Conservation (phyloP, 2,888 invertebrate species). For the Parnassius apollo region DNA sequence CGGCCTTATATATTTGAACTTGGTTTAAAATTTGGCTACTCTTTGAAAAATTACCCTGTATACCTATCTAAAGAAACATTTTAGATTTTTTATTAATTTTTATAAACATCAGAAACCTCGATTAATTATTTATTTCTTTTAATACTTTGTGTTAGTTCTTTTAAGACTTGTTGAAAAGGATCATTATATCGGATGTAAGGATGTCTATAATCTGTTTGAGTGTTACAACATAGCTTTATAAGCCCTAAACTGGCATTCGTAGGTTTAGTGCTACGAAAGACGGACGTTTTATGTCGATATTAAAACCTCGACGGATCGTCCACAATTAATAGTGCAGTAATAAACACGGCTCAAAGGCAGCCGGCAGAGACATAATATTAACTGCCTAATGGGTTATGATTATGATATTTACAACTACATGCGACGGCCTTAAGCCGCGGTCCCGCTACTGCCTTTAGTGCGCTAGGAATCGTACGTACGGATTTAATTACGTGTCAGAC, state of each 20-base stretch:
- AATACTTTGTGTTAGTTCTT: too few relatives aligned
- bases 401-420: slow-evolving; percentile 77
- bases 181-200: too few relatives aligned
- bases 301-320: slow-evolving; percentile 45
- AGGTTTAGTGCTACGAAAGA: slow-evolving; percentile 29
- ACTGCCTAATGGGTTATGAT: slow-evolving; percentile 73
- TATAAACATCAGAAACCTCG: too few relatives aligned
- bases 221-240: slow-evolving; percentile 23
- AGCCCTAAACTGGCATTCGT: slow-evolving; percentile 23
- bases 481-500: slow-evolving; percentile 8
- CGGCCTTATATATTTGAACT: too few relatives aligned
- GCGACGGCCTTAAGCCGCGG: slow-evolving; percentile 56
- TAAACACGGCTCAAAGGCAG: slow-evolving; percentile 66
- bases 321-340: slow-evolving; percentile 67
- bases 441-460: slow-evolving; percentile 39
- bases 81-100: too few relatives aligned
- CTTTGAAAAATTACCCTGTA: too few relatives aligned
- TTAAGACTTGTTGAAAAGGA: too few relatives aligned
- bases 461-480: slow-evolving; percentile 3
- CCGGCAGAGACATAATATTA: slow-evolving; percentile 74
- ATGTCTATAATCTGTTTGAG: slow-evolving; percentile 6
- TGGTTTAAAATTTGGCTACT: too few relatives aligned
- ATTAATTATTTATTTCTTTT: too few relatives aligned
- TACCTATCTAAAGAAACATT: too few relatives aligned
- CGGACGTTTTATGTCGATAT: slow-evolving; percentile 31